Evolutionary conservation across 2,797 vertebrate genomes (phyloP), one percentile per base, ranked within the genome.

Genomic region (Anabas testudineus): DNA sequence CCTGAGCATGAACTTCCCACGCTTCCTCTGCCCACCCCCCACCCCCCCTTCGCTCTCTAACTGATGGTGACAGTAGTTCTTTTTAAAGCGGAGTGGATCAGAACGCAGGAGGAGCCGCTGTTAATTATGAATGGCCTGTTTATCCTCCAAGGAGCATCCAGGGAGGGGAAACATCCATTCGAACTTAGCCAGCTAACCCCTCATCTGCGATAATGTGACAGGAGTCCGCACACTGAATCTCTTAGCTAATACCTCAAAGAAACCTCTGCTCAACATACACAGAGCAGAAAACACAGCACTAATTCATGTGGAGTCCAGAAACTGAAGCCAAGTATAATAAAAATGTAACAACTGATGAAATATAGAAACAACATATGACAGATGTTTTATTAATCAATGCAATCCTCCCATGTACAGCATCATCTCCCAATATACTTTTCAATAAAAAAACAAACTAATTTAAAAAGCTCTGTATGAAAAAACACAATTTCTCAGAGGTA

Each of bases 111-210:
- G 70, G 86, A 89, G 87, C 56, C 47, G 68, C 82, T 76, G 70
- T 91, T 90, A 90, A 91, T 91, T 92, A 92, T 90, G 85, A 84
- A 91, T 90, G 80, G 81, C 60, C 86, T 90, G 90, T 91, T 90
- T 87, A 89, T 90, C 82, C 81, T 90, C 83, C 75, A 82, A 90
- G 88, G 87, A 91, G 74, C 86, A 84, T 72, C 82, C 62, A 76
- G 54, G 81, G 81, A 89, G 70, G 76, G 73, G 75, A 88, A 87
- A 87, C 82, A 88, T 83, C 78, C 67, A 79, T 81, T 85, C 75
- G 66, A 71, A 82, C 85, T 87, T 76, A 0, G 56, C 72, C 61
- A 68, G 70, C 67, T 37, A 82, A 76, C 37, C 42, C 70, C 66
- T 86, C 45, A n/a, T 47, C 66, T 7, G 64, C 49, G 49, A 67